Evolutionary conservation across 1,140 invertebrate genomes (phyloP), one percentile per base, ranked within the genome.

Genomic region (Stegodyphus dumicola): DNA sequence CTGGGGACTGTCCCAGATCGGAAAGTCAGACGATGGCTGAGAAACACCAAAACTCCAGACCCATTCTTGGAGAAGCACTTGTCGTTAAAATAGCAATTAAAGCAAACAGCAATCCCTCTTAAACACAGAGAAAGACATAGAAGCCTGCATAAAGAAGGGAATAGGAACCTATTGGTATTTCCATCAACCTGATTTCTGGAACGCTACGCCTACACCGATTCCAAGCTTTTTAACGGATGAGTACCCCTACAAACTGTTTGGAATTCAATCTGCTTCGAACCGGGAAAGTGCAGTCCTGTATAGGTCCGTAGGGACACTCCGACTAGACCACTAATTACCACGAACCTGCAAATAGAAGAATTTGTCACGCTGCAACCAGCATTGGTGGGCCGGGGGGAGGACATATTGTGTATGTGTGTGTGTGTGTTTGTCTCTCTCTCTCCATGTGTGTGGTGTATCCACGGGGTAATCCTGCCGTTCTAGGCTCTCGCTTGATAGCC

Each of bases 61-160:
- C 33, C 49, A 33, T 49, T 71, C 78, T 73, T 81, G 33, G 70
- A 70, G 53, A 85, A 85, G 33, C 73, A 76, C 81, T 85, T 85
- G 70, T 85, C 81, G 65, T 85, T 85, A 85, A 85, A 85, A 85
- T 85, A 85, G 81, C 81, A 85, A 85, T 85, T 85, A 85, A 85
- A 85, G 81, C 81, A 60, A 85, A 73, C 49, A 67, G 78, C 78
- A 73, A 65, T 65, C 48, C 64, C 80, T 60, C 71, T 83, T 83
- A 83, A 83, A 83, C 69, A 71, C 69, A 9, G 71, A 53, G 64
- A 54, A 75, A 83, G 56, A 9, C 9, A 15, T 60, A 11, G 15
- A 53, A 53, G 73, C 51, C 17, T 18, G 64, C 80, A 65, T 64
- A 83, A 83, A 75, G 71, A 83, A 71, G 77, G 65, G 71, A 17